phyloP scores from a whole-genome alignment of 2,797 vertebrate species.

The Lithobates pipiens region DNA sequence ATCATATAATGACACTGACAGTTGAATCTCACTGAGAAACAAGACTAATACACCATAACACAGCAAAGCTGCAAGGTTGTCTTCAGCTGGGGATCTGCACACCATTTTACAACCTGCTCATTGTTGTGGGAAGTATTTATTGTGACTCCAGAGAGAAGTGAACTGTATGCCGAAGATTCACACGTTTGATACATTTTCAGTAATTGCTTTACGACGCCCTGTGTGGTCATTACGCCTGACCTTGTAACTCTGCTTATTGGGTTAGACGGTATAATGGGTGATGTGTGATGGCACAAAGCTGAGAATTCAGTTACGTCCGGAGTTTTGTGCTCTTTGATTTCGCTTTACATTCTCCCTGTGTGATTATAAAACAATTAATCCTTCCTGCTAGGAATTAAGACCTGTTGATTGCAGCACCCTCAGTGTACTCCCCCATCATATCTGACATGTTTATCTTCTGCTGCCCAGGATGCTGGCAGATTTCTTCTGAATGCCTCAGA shows the following conservation, averaged over 20 bases:
- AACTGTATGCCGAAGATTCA: neutral
- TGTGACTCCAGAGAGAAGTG: neutral
- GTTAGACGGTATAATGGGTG: slow-evolving; percentile 6
- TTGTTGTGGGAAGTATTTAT: neutral
- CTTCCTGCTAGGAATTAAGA: no score
- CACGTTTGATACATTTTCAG: neutral
- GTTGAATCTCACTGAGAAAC: no score
- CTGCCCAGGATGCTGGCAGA: no score
- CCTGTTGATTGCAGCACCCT: no score
- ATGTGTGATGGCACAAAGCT: neutral
- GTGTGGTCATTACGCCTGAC: slow-evolving; percentile 16
- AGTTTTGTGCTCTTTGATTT: neutral
- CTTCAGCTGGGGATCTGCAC: neutral
- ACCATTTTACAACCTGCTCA: neutral
- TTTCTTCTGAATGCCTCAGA: no score
- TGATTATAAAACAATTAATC: no score
- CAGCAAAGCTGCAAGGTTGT: no score
- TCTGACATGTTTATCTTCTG: no score
- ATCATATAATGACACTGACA: no score
- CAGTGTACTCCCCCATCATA: no score
- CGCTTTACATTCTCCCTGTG: no score
- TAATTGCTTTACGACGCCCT: slow-evolving; percentile 20
- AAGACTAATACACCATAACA: no score
- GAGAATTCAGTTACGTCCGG: neutral
- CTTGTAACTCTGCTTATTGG: slow-evolving; percentile 1